These are phyloP conservation scores for Danio jaintianensis DNA, from an alignment of 2,797 vertebrate species.

Conservation along the genomic window DNA sequence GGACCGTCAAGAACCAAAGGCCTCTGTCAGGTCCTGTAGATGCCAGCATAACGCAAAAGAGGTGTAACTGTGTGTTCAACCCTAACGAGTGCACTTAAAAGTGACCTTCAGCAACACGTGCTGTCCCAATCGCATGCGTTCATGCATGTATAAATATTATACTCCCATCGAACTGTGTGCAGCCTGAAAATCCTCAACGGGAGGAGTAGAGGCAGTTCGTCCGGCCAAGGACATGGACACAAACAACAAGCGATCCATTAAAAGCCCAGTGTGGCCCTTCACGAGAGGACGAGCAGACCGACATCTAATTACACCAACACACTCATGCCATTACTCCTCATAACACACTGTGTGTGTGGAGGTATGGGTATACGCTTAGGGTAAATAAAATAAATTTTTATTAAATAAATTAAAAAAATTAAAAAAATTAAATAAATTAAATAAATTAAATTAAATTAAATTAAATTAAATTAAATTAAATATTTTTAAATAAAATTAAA, in stretches of 20 bases:
- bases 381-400: no score
- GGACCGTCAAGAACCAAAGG: slow-evolving; percentile 28
- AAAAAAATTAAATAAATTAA: no score
- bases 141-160: slow-evolving; percentile 13
- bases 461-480: no score
- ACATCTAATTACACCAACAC: slow-evolving; percentile 46
- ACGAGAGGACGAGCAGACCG: slow-evolving; percentile 32
- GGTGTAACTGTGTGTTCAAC: slow-evolving; percentile 8
- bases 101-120: slow-evolving; percentile 56
- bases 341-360: not conserved
- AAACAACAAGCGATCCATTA: slow-evolving; percentile 25
- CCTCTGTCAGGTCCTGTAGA: slow-evolving; percentile 18
- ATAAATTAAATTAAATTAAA: no score
- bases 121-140: slow-evolving; percentile 33
- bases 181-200: not conserved
- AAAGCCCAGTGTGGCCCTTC: not conserved
- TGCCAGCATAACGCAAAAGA: slow-evolving; percentile 21
- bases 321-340: slow-evolving; percentile 37
- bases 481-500: no score
- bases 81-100: not conserved
- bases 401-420: no score
- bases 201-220: not conserved
- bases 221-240: slow-evolving; percentile 24
- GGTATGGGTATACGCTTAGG: no score
- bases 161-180: slow-evolving; percentile 27